A percentile compares a stretch with the other conserved stretches of the same genome.
Conservation (phyloP, 2,888 invertebrate genomes). For the Opisthograptis luteolata region DNA sequence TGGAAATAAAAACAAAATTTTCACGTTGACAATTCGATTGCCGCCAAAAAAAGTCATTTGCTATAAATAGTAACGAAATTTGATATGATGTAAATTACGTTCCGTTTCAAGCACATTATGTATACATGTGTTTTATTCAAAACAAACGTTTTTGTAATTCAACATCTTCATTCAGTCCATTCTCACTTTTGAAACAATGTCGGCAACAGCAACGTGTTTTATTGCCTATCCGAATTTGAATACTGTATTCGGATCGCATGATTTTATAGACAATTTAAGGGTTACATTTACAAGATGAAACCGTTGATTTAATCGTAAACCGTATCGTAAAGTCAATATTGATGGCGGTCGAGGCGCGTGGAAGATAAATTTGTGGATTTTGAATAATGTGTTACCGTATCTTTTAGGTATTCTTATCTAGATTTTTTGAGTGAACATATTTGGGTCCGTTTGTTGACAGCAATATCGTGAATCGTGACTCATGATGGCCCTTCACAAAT, state of each 20-base stretch:
- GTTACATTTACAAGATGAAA: constrained; percentile 72
- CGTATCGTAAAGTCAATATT: constrained; percentile 64
- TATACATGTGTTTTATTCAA: constrained; percentile 35
- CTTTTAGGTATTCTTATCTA: constrained; percentile 32
- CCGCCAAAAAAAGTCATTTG: not conserved
- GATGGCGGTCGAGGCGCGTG: constrained; percentile 55
- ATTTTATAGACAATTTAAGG: constrained; percentile 72
- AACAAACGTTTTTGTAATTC: constrained; percentile 30
- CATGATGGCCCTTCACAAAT: not conserved
- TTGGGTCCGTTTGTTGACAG: constrained; percentile 6
- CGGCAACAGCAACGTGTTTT: constrained; percentile 51
- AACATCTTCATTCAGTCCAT: constrained; percentile 37
- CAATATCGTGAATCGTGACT: constrained; percentile 3
- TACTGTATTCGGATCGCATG: constrained; percentile 60
- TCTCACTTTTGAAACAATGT: constrained; percentile 43
- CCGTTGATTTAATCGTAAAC: constrained; percentile 78
- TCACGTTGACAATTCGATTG: not conserved
- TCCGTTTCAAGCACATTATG: constrained; percentile 13
- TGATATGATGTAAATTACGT: constrained; percentile 17
- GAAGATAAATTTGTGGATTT: constrained; percentile 65
- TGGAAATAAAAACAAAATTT: too few species aligned
- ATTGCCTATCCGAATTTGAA: constrained; percentile 57
- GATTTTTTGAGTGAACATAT: constrained; percentile 23
- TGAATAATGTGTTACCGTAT: constrained; percentile 52
- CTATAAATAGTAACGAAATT: too few species aligned